These are phyloP conservation scores for Torymus texanus DNA, from an alignment of 2,888 invertebrate species.

Conservation along the genomic window DNA sequence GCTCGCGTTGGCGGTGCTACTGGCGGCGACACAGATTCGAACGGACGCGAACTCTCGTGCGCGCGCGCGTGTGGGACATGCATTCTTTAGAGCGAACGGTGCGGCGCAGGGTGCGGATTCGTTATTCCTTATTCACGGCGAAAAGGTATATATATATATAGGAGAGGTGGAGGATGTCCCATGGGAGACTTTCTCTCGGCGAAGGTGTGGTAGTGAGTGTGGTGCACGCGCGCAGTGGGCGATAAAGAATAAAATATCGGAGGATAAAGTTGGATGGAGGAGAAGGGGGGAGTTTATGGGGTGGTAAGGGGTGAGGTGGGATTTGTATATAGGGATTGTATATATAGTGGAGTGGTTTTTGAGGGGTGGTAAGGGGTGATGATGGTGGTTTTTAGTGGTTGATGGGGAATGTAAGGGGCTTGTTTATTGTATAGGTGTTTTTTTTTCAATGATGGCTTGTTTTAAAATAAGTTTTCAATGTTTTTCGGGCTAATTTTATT, in stretches of 20 bases:
- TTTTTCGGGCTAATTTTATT: too few species aligned
- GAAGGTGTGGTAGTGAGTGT: conserved; percentile 5
- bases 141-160: too few species aligned
- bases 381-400: too few species aligned
- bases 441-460: too few species aligned
- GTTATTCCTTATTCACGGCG: too few species aligned
- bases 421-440: too few species aligned
- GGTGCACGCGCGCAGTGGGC: conserved; percentile 16
- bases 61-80: background rate
- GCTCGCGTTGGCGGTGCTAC: too few species aligned
- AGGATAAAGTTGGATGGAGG: background rate
- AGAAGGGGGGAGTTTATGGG: conserved; percentile 12
- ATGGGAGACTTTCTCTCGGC: conserved; percentile 17
- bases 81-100: conserved; percentile 32
- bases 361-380: too few species aligned
- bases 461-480: too few species aligned
- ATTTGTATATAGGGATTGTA: background rate
- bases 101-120: too few species aligned
- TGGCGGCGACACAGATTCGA: background rate
- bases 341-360: background rate
- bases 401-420: too few species aligned
- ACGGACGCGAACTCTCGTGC: background rate
- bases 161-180: conserved; percentile 1
- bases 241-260: conserved; percentile 45
- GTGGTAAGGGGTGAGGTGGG: background rate